Evolutionary conservation across 2,113 vertebrate genomes (phyloP), one percentile per base, ranked within the genome.

Genomic region (Dicentrarchus labrax): DNA sequence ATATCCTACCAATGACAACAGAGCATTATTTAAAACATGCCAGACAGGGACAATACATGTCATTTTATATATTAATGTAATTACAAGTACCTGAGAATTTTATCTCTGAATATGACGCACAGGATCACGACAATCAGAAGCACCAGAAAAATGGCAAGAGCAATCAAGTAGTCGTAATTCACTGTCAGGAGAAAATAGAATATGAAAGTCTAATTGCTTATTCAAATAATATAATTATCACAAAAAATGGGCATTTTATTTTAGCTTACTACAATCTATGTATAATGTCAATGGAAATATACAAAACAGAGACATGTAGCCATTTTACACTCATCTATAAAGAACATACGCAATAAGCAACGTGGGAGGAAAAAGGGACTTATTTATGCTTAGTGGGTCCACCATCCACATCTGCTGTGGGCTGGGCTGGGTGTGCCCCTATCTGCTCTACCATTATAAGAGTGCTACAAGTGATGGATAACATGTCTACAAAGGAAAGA

Each of bases 71-170:
- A 48, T 3, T 43, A 6, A 71, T 1, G 0, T 51, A 2, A 48
- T 45, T 6, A 5, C 41, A 19, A 30, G 59, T 38, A 87, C 73
- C 72, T 65, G 43, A 0, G 0, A 16, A n/a, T 5, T 3, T 4
- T 2, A 1, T 72, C 0, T 51, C 2, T 56, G 51, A 0, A 43
- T 68, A 0, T 83, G 21, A 0, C 61, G 6, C 43, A 22, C 4
- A 48, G 12, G 12, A 53, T 2, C 59, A 36, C 8, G 12, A 61
- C 4, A 6, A 36, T 6, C 19, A 8, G 1, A 5, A 62, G 4
- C 4, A 22, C 0, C 2, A 22, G 1, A 0, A 30, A 2, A 8
- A 7, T 0, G 2, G 1, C 15, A 5, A 1, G 0, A 54, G 0
- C 8, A 15, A 15, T 21, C n/a, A 2, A 0, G 41, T 0, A 0